Conservation (phyloP, 1,140 invertebrate species). For the Anoplophora glabripennis region DNA sequence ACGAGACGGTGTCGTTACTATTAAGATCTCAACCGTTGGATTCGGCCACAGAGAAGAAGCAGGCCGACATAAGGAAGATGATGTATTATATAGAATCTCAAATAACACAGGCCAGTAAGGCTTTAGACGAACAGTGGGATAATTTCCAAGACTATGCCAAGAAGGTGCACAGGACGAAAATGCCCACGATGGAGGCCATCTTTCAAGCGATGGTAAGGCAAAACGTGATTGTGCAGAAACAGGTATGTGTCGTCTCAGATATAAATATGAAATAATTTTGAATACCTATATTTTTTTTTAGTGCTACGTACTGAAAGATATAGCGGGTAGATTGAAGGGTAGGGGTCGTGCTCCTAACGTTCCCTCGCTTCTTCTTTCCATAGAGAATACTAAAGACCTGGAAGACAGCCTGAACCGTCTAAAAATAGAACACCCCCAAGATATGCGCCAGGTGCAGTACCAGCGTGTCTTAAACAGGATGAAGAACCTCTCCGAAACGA, state of each 20-base stretch:
- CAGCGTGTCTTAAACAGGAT: constrained; percentile 31
- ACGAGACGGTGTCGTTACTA: constrained; percentile 55
- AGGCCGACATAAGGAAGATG: constrained; percentile 57
- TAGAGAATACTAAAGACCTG: constrained; percentile 29
- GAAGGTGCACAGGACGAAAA: constrained; percentile 50
- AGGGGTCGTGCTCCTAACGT: constrained; percentile 15
- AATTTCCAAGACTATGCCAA: constrained; percentile 51
- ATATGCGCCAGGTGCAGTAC: constrained; percentile 29
- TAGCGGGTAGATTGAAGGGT: constrained; percentile 31
- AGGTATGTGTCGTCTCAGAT: constrained; percentile 38
- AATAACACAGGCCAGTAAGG: constrained; percentile 55
- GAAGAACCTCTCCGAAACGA: constrained; percentile 30
- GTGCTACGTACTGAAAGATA: constrained; percentile 43
- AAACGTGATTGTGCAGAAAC: constrained; percentile 58
- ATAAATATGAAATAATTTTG: background rate
- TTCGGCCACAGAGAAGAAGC: constrained; percentile 55
- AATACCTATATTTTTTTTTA: constrained; percentile 22
- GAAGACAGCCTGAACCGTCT: constrained; percentile 37
- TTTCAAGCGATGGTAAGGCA: constrained; percentile 65
- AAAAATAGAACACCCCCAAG: constrained; percentile 27
- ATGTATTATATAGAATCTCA: constrained; percentile 62
- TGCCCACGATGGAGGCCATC: constrained; percentile 63
- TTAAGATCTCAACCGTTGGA: constrained; percentile 56
- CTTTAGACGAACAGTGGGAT: constrained; percentile 62
- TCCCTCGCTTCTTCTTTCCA: constrained; percentile 28